These are phyloP conservation scores for Liparis tanakae DNA, from an alignment of 2,797 vertebrate genomes.

Conservation along the genomic window DNA sequence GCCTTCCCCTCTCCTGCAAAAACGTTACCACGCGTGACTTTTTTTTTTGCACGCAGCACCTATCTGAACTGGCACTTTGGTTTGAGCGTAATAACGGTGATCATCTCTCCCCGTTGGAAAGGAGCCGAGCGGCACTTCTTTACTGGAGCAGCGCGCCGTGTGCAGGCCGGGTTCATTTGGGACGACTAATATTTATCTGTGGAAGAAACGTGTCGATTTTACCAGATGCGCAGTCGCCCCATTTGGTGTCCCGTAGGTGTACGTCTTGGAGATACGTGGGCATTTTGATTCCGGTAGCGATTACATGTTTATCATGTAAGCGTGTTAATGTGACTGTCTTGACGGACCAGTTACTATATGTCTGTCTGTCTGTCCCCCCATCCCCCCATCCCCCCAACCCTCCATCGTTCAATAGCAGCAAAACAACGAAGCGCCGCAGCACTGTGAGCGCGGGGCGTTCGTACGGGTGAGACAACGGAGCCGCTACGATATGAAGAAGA, in stretches of 20 bases:
- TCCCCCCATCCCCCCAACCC: constrained; percentile 55
- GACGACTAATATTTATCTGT: not conserved
- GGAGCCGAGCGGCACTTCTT: not conserved
- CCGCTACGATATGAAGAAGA: constrained; percentile 34
- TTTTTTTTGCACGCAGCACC: constrained; percentile 23
- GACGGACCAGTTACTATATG: constrained; percentile 84
- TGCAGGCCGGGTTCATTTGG: not conserved
- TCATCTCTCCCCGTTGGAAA: constrained; percentile 17
- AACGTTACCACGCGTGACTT: constrained; percentile 39
- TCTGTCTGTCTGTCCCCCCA: constrained; percentile 55
- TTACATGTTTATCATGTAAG: constrained; percentile 9
- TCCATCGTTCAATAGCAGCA: constrained; percentile 92
- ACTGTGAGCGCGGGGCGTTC: constrained; percentile 81
- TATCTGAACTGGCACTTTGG: constrained; percentile 40
- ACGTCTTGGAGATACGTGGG: not conserved
- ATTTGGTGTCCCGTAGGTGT: not conserved
- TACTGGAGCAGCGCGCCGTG: constrained; percentile 4
- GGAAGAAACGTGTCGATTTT: constrained; percentile 15
- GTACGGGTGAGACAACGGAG: constrained; percentile 75
- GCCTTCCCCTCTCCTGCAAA: not conserved
- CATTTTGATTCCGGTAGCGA: not conserved
- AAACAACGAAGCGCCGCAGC: constrained; percentile 89
- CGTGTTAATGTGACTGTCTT: constrained; percentile 60
- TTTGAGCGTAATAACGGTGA: constrained; percentile 39
- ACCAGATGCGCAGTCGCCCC: not conserved